A percentile compares a stretch with the other conserved stretches of the same genome.
Evolutionary conservation across 2,888 invertebrate genomes (phyloP).

Genomic region (Leucophenga montana): DNA sequence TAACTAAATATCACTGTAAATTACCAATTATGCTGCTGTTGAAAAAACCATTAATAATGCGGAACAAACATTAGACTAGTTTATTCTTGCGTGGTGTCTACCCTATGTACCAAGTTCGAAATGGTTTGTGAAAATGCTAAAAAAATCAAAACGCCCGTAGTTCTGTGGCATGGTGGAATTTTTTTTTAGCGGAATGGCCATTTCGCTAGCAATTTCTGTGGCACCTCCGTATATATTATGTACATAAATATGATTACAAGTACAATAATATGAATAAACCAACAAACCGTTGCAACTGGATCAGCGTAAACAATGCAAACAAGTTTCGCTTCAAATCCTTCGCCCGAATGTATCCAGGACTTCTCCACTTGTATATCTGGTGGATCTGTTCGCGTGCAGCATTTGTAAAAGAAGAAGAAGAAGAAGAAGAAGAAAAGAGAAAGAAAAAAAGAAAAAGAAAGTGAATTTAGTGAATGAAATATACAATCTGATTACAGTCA

Average conservation of each 20-base stretch:
- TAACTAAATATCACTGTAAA: too few species aligned
- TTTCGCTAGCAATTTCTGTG: too few species aligned
- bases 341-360: constrained; percentile 82
- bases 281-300: constrained; percentile 79
- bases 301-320: constrained; percentile 81
- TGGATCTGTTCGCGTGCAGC: constrained; percentile 75
- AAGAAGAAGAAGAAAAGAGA: constrained; percentile 12
- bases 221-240: constrained; percentile 18
- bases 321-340: constrained; percentile 80
- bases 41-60: too few species aligned
- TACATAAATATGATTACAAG: constrained; percentile 41
- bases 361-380: constrained; percentile 82
- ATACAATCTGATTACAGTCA: constrained; percentile 48
- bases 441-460: constrained; percentile 12
- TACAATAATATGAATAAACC: constrained; percentile 32
- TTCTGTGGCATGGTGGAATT: too few species aligned
- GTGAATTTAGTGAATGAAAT: constrained; percentile 42
- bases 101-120: too few species aligned
- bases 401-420: not conserved
- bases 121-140: too few species aligned
- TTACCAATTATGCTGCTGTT: too few species aligned
- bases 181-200: too few species aligned
- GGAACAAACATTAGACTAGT: too few species aligned
- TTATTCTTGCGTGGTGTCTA: too few species aligned
- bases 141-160: too few species aligned